These are phyloP conservation scores for Drosophila fuyamai DNA, from an alignment of 1,140 invertebrate genomes.

Conservation along the genomic window DNA sequence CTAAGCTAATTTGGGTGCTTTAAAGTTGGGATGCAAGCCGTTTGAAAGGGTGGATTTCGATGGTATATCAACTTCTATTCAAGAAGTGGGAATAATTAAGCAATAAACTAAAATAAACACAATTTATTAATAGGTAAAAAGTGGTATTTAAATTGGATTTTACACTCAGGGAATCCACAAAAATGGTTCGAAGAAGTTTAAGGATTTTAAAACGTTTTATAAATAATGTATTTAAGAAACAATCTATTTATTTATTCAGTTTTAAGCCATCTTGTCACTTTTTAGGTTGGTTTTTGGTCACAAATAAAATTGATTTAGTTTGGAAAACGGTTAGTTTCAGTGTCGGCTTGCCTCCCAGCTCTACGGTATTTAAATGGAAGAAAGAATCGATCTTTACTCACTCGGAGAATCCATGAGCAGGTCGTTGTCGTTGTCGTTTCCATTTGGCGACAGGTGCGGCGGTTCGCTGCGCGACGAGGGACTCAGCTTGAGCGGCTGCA, in stretches of 20 bases:
- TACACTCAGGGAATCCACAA: no score
- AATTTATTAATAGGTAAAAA: no score
- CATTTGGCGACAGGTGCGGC: conserved; percentile 85
- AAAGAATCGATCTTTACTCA: conserved; percentile 87
- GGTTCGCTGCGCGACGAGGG: conserved; percentile 69
- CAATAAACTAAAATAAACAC: no score
- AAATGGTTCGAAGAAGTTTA: no score
- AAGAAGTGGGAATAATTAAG: no score
- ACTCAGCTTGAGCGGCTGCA: conserved; percentile 78
- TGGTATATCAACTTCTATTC: neutral
- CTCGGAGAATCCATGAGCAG: conserved; percentile 92
- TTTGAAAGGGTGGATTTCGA: neutral
- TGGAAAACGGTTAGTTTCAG: neutral
- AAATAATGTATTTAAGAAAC: no score
- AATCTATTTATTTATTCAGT: no score
- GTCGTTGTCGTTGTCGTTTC: conserved; percentile 88
- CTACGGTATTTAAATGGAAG: conserved; percentile 5
- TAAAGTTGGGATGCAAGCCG: conserved; percentile 22
- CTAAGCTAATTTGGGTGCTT: conserved; percentile 44
- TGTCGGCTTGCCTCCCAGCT: neutral
- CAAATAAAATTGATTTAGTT: no score
- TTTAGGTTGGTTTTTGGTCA: no score
- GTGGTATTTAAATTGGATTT: no score
- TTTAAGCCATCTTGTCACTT: no score
- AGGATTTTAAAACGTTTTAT: no score